Evolutionary conservation across 2,113 vertebrate genomes (phyloP), one percentile per base, ranked within the genome.

Genomic region (Apodemus speciosus): DNA sequence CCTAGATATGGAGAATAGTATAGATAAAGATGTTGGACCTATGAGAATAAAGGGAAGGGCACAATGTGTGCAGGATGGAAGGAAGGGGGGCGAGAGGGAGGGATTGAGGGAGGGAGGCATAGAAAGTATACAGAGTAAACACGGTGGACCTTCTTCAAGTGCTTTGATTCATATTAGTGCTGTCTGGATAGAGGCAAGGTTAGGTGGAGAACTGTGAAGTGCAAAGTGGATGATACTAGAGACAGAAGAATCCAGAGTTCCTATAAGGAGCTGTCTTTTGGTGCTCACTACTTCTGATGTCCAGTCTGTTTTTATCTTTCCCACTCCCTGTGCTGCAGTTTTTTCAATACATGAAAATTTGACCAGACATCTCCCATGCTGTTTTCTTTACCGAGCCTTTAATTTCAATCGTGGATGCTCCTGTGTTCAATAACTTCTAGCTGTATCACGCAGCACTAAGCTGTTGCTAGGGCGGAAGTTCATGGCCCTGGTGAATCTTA

Each of bases 71-170:
- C 32, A 25, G 6, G 32, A 0, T 25, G 16, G 2, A 27, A 84
- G 14, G 38, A 27, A 0, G 10, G 18, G 25, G 40, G 23, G 46
- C 72, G 15, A 30, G 8, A 21, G 2, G 38, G 3, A 25, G 11
- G 1, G 8, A 38, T 4, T 10, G 14, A 0, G 20, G 23, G 38
- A 32, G 16, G 16, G 4, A 0, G 49, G 2, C 4, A 7, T 0
- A 16, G 58, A 15, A 7, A 1, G 8, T 30, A 4, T 21, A 3
- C 21, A 32, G 64, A 38, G 18, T 16, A 40, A 46, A 23, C 49
- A 0, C 53, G 51, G 11, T 46, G 38, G 58, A 25, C 43, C 3
- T 43, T 0, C 40, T 38, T 72, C 14, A 21, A 3, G 40, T 40
- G 71, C 30, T 38, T 18, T 14, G 32, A 43, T 72, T n/a, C 62